Conservation (phyloP, 2,113 vertebrate genomes). For the Ia io region DNA sequence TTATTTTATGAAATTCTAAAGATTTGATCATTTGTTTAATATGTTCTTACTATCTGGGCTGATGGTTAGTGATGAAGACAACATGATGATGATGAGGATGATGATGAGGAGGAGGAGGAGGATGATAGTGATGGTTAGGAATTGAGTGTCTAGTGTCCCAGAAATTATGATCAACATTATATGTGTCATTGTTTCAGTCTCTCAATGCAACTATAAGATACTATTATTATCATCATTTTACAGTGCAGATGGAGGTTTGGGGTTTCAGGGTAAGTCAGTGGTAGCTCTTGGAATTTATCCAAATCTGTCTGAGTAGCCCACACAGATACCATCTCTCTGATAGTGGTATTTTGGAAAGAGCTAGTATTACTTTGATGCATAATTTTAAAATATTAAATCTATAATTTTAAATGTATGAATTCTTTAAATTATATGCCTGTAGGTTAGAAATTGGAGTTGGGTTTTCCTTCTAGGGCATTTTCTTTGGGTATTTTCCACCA, state of each 20-base stretch:
- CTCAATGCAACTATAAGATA: neutral
- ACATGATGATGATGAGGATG: neutral
- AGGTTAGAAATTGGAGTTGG: neutral
- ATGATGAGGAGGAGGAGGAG: no score
- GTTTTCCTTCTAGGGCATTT: slow-evolving; percentile 19
- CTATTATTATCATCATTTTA: neutral
- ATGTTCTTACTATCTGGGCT: neutral
- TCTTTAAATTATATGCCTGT: slow-evolving; percentile 18
- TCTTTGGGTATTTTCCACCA: neutral
- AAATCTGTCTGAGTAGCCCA: neutral
- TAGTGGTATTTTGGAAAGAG: slow-evolving; percentile 25
- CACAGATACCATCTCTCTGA: neutral
- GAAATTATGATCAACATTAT: neutral
- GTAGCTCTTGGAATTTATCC: neutral
- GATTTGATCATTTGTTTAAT: neutral
- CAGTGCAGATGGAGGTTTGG: neutral
- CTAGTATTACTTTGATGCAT: neutral
- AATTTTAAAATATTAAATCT: slow-evolving; percentile 9
- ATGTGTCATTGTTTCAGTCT: neutral
- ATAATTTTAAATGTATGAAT: neutral
- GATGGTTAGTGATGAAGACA: neutral
- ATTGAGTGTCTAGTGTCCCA: neutral
- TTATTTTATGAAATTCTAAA: neutral
- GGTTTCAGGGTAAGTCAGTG: neutral
- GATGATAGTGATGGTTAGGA: neutral